phyloP scores from a whole-genome alignment of 2,888 invertebrate genomes.

The Sepioteuthis lessoniana region DNA sequence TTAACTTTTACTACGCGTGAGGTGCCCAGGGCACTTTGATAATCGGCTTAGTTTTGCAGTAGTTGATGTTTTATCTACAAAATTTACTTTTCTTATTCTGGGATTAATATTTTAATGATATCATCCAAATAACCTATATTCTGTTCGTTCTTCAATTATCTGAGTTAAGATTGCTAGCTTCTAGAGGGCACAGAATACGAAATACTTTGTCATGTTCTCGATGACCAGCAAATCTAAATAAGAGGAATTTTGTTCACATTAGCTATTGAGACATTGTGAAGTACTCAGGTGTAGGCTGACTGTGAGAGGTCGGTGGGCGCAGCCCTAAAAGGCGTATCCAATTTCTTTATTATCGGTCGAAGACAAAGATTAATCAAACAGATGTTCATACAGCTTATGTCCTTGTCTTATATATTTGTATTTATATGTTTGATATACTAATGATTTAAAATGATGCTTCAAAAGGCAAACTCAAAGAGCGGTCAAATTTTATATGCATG shows the following conservation, averaged over 20 bases:
- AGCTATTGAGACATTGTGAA: background rate
- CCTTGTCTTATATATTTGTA: too few species aligned
- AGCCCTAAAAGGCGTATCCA: background rate
- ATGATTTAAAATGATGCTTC: background rate
- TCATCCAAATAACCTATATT: background rate
- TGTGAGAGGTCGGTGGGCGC: background rate
- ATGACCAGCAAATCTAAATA: background rate
- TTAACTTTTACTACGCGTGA: too few species aligned
- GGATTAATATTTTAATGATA: background rate
- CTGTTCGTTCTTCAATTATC: background rate
- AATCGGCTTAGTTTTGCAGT: too few species aligned
- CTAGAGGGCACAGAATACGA: background rate
- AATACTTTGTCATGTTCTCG: background rate
- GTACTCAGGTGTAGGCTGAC: background rate
- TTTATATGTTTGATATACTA: too few species aligned
- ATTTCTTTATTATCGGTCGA: background rate
- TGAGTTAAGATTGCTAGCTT: background rate
- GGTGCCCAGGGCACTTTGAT: too few species aligned
- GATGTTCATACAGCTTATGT: too few species aligned
- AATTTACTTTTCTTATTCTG: too few species aligned
- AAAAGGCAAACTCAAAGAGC: background rate
- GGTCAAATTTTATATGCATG: too few species aligned
- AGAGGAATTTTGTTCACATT: background rate
- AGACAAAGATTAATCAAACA: background rate
- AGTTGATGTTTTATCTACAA: too few species aligned